phyloP scores from a whole-genome alignment of 1,140 invertebrate species.

The Potamilus streckersoni region DNA sequence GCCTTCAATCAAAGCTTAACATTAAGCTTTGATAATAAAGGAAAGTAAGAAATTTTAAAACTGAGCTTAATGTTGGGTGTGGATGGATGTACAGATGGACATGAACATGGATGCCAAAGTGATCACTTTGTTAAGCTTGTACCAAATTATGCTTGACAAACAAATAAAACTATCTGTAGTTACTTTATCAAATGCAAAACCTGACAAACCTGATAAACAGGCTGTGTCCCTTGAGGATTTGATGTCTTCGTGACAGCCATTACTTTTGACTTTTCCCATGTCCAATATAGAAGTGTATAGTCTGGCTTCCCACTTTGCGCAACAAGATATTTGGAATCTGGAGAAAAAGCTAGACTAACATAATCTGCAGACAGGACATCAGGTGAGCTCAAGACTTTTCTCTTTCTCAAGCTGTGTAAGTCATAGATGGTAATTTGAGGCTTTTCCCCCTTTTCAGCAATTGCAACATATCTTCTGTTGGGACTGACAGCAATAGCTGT shows the following conservation, averaged over 20 bases:
- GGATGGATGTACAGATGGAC: background rate
- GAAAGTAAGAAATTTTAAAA: too few relatives aligned
- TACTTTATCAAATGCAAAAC: background rate
- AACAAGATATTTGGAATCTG: conserved; percentile 82
- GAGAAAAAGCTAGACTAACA: conserved; percentile 81
- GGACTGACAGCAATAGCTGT: conserved; percentile 67
- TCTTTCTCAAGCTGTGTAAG: conserved; percentile 66
- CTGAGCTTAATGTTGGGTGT: too few relatives aligned
- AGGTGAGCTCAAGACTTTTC: conserved; percentile 65
- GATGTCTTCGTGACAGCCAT: conserved; percentile 80
- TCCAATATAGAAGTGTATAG: conserved; percentile 83
- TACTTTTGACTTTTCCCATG: conserved; percentile 86
- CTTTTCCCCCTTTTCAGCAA: conserved; percentile 68
- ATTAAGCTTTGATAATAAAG: too few relatives aligned
- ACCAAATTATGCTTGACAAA: background rate
- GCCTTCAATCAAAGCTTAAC: too few relatives aligned
- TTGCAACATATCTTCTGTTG: conserved; percentile 67
- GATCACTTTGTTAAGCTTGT: background rate
- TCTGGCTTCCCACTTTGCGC: conserved; percentile 84
- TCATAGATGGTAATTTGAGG: conserved; percentile 70
- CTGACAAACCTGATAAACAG: conserved; percentile 66
- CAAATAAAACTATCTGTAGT: background rate
- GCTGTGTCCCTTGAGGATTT: conserved; percentile 61
- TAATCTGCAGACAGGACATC: conserved; percentile 72
- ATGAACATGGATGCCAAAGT: background rate